These are phyloP conservation scores for Sepiola atlantica DNA, from an alignment of 2,888 invertebrate species.

Conservation along the genomic window DNA sequence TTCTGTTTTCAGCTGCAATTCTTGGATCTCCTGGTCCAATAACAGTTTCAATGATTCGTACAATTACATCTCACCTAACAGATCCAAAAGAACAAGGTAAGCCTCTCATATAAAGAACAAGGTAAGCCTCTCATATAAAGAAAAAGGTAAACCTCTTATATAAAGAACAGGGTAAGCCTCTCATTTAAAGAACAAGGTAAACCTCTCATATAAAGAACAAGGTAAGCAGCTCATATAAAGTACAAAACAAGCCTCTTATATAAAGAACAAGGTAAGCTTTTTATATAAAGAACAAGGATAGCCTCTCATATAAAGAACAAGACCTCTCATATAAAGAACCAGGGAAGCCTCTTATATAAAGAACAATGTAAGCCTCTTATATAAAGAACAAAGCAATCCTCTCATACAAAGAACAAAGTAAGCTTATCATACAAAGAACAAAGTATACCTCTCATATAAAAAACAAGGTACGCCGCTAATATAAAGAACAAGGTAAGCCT, in stretches of 20 bases:
- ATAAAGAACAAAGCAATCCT: no score
- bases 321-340: no score
- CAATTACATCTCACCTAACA: constrained; percentile 53
- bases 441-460: no score
- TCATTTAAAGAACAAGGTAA: not conserved
- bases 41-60: constrained; percentile 50
- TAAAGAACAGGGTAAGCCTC: not conserved
- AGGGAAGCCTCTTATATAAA: no score
- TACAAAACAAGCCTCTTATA: not conserved
- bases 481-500: no score
- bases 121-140: not conserved
- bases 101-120: not conserved
- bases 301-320: no score
- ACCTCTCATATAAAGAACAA: not conserved
- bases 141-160: not conserved
- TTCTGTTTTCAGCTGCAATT: constrained; percentile 51
- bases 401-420: no score
- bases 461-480: no score
- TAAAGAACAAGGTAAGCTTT: not conserved
- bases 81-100: constrained; percentile 51
- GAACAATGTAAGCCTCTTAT: no score
- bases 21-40: constrained; percentile 48
- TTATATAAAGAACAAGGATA: no score
- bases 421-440: no score
- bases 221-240: not conserved